Evolutionary conservation across 2,888 invertebrate genomes (phyloP).

Genomic region (Anthophora plumipes): DNA sequence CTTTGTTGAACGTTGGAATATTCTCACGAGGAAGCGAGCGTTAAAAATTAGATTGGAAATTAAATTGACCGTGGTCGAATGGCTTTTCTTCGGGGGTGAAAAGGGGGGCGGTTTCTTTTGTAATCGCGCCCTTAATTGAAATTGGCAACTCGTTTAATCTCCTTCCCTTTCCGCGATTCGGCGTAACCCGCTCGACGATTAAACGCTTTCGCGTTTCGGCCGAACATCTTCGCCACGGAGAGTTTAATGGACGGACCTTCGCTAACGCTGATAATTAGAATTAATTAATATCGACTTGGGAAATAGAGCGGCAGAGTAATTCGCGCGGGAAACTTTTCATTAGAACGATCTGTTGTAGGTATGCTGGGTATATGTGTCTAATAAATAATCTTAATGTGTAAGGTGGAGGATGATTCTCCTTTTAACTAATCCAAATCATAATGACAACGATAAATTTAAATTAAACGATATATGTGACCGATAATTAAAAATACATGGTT

Average conservation of each 20-base stretch:
- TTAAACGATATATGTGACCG: no score
- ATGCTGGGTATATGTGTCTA: no score
- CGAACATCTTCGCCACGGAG: background rate
- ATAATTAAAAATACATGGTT: no score
- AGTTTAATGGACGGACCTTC: background rate
- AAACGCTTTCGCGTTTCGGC: constrained; percentile 18
- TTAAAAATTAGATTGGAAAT: constrained; percentile 57
- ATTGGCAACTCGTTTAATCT: constrained; percentile 58
- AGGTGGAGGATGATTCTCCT: no score
- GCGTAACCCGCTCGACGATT: constrained; percentile 33
- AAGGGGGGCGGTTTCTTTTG: constrained; percentile 40
- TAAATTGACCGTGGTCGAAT: constrained; percentile 48
- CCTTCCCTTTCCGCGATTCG: constrained; percentile 12
- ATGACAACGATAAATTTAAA: no score
- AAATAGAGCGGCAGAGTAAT: background rate
- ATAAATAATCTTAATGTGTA: no score
- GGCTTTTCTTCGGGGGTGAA: constrained; percentile 28
- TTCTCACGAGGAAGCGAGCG: constrained; percentile 26
- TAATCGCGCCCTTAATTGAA: constrained; percentile 56
- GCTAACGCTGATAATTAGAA: background rate
- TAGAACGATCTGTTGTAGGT: no score
- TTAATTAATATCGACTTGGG: background rate
- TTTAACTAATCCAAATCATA: no score
- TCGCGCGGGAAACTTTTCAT: no score
- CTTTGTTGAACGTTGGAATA: background rate